Evolutionary conservation across 92 coral and sea anemone species (phyloP).

Genomic region (Epizoanthus fatuus): DNA sequence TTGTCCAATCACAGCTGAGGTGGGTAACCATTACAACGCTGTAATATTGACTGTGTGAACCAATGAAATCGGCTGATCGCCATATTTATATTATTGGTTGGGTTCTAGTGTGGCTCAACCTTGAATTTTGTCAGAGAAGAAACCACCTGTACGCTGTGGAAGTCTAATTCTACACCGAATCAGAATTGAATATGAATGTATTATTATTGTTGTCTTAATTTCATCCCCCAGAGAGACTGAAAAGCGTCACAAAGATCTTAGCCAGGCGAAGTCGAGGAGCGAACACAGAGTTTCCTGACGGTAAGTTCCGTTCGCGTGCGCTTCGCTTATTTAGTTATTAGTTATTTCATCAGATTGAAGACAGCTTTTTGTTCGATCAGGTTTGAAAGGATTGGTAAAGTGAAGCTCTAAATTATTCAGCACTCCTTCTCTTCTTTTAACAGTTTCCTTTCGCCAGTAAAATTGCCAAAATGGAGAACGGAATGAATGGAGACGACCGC

Average conservation of each 20-base stretch:
- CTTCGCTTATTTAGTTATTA: not conserved
- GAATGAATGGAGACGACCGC: constrained; percentile 96
- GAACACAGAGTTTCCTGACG: constrained; percentile 41
- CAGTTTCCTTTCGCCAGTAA: constrained; percentile 40
- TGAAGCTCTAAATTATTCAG: constrained; percentile 75
- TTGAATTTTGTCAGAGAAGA: constrained; percentile 38
- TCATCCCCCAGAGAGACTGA: constrained; percentile 85
- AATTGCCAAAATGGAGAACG: constrained; percentile 86
- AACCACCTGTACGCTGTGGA: constrained; percentile 50
- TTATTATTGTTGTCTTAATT: constrained; percentile 89
- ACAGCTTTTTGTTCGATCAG: constrained; percentile 15
- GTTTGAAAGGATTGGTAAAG: constrained; percentile 46
- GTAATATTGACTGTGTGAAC: constrained; percentile 30
- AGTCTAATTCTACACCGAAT: constrained; percentile 78
- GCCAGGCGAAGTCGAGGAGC: constrained; percentile 82
- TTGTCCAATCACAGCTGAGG: constrained; percentile 73
- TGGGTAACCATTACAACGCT: constrained; percentile 19
- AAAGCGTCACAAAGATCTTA: constrained; percentile 80
- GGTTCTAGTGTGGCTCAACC: constrained; percentile 39
- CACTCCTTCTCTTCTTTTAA: constrained; percentile 39
- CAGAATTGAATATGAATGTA: constrained; percentile 98
- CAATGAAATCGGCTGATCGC: constrained; percentile 41
- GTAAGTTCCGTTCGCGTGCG: constrained; percentile 18
- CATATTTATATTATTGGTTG: constrained; percentile 45
- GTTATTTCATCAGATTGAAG: not conserved